These are phyloP conservation scores for Sternotherus odoratus DNA, from an alignment of 2,797 vertebrate genomes.

Conservation along the genomic window DNA sequence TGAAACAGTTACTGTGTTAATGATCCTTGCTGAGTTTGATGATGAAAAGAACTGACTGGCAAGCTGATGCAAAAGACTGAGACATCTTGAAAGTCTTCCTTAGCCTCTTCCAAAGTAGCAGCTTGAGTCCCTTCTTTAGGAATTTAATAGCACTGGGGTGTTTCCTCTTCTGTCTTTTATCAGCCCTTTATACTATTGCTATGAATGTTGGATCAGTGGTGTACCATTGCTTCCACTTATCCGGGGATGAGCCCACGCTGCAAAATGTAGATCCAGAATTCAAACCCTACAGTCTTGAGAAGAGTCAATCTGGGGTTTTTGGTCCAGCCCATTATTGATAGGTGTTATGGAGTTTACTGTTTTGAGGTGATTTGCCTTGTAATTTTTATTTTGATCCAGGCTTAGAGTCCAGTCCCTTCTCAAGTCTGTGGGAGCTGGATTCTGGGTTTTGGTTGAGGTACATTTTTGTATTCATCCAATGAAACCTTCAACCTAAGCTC, in stretches of 20 bases:
- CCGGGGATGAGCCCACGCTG: constrained; percentile 22
- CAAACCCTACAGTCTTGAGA: not conserved
- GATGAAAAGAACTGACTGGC: constrained; percentile 59
- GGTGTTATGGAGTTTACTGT: not conserved
- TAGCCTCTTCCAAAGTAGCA: constrained; percentile 43
- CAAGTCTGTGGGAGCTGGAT: not conserved
- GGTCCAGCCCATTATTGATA: not conserved
- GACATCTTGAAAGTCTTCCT: constrained; percentile 43
- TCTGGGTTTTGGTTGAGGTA: not conserved
- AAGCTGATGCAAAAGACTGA: constrained; percentile 36
- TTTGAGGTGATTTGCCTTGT: not conserved
- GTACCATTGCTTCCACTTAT: not conserved
- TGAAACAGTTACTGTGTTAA: constrained; percentile 54
- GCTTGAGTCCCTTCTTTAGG: constrained; percentile 31
- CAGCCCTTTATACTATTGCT: not conserved
- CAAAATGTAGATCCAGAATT: constrained; percentile 10
- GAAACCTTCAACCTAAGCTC: not conserved
- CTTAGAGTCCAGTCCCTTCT: not conserved
- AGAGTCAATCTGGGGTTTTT: not conserved
- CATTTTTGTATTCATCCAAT: not conserved
- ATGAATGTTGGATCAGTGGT: constrained; percentile 3
- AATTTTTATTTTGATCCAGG: not conserved
- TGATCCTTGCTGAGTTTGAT: constrained; percentile 58
- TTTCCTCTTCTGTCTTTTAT: constrained; percentile 20
- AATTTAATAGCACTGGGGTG: not conserved